These are phyloP conservation scores for Drosophila quinaria DNA, from an alignment of 2,888 invertebrate genomes.

Conservation along the genomic window DNA sequence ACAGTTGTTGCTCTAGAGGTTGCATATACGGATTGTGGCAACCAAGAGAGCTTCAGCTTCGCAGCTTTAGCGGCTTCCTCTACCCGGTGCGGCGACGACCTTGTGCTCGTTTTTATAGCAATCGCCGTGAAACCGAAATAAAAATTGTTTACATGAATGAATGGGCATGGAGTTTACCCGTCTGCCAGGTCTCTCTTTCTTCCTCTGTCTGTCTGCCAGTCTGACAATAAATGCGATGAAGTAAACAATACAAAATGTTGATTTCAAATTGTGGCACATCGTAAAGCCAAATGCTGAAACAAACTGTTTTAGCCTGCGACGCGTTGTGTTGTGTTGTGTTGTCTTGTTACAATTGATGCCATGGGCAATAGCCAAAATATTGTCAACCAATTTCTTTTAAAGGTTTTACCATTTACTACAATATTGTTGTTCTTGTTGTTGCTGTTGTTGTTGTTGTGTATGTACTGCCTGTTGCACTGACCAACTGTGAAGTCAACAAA, in stretches of 20 bases:
- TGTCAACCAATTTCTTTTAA: slow-evolving; percentile 71
- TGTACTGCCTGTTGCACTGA: slow-evolving; percentile 47
- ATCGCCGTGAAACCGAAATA: slow-evolving; percentile 55
- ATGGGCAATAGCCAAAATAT: slow-evolving; percentile 60
- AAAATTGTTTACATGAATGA: slow-evolving; percentile 66
- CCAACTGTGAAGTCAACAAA: slow-evolving; percentile 68
- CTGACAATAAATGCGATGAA: slow-evolving; percentile 59
- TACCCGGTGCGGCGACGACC: slow-evolving; percentile 60
- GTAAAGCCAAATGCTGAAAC: slow-evolving; percentile 61
- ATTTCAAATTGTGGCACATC: slow-evolving; percentile 65
- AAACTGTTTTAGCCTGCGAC: slow-evolving; percentile 34
- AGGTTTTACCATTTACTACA: slow-evolving; percentile 43
- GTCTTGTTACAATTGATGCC: slow-evolving; percentile 59
- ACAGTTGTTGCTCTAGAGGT: slow-evolving; percentile 17
- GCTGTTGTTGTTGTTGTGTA: slow-evolving; percentile 11
- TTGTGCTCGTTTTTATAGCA: slow-evolving; percentile 77
- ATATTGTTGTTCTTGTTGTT: slow-evolving; percentile 14
- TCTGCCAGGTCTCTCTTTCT: slow-evolving; percentile 12
- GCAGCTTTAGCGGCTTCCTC: slow-evolving; percentile 63
- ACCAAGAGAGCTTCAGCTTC: slow-evolving; percentile 10
- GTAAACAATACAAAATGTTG: slow-evolving; percentile 60
- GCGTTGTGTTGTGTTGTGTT: slow-evolving; percentile 5
- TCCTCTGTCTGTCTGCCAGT: slow-evolving; percentile 4
- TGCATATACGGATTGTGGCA: slow-evolving; percentile 26
- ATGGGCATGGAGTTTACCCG: slow-evolving; percentile 53